phyloP scores from a whole-genome alignment of 2,888 invertebrate species.

The Drosophila greeni region DNA sequence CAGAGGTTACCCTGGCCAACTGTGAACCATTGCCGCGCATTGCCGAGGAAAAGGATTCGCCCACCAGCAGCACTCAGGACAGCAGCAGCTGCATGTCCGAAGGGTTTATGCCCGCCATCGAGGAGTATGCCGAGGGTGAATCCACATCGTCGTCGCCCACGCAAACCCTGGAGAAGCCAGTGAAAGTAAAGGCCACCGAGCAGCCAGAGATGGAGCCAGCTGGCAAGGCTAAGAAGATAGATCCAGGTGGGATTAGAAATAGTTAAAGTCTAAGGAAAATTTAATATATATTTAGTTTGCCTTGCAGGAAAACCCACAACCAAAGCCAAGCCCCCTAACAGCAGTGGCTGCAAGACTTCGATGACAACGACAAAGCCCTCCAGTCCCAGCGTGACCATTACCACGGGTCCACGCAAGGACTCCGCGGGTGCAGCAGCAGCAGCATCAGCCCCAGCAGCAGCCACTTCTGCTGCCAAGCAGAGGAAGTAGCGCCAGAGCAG shows the following conservation, averaged over 20 bases:
- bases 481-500: conserved; percentile 60
- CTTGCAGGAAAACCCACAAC: conserved; percentile 24
- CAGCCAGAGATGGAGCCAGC: conserved; percentile 29
- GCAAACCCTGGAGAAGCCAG: conserved; percentile 57
- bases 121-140: conserved; percentile 65
- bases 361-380: conserved; percentile 57
- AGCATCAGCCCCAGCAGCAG: conserved; percentile 17
- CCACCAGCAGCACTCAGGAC: conserved; percentile 72
- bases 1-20: conserved; percentile 37
- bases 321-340: conserved; percentile 28
- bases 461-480: conserved; percentile 53
- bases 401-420: conserved; percentile 47
- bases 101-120: conserved; percentile 73
- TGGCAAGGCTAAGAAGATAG: conserved; percentile 45
- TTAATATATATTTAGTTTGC: not conserved
- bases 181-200: conserved; percentile 28
- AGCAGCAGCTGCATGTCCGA: conserved; percentile 58
- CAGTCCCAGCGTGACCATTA: conserved; percentile 40
- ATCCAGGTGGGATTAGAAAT: conserved; percentile 19
- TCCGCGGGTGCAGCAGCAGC: conserved; percentile 18
- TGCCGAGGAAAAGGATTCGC: conserved; percentile 87
- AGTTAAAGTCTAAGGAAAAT: not conserved
- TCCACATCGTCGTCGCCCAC: conserved; percentile 53
- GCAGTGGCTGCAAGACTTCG: conserved; percentile 41
- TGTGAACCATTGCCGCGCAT: conserved; percentile 86